A percentile compares a stretch with the other conserved stretches of the same genome.
These are phyloP conservation scores for Sitobion miscanthi DNA, from an alignment of 1,140 invertebrate species.

Conservation along the genomic window DNA sequence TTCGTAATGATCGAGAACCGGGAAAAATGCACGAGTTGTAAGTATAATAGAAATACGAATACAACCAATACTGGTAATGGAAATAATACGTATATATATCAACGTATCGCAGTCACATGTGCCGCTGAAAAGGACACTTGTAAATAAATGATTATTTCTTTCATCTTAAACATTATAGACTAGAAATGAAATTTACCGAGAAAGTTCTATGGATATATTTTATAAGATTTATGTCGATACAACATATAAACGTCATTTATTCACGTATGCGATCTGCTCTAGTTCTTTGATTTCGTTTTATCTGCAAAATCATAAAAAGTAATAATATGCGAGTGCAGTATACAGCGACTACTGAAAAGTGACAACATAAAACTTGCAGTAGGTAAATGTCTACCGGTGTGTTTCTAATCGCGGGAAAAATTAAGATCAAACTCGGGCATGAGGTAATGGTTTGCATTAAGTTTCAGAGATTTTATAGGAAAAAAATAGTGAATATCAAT, in stretches of 20 bases:
- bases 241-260: neutral
- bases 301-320: neutral
- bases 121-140: neutral
- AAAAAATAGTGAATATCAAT: neutral
- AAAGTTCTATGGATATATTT: neutral
- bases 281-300: neutral
- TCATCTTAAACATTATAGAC: neutral
- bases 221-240: neutral
- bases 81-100: neutral
- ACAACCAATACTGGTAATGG: neutral
- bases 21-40: neutral
- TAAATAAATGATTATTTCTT: neutral
- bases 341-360: neutral
- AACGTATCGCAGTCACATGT: neutral
- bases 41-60: neutral
- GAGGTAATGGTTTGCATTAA: too few species aligned
- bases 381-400: neutral
- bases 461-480: too few species aligned
- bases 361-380: neutral
- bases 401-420: neutral
- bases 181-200: neutral
- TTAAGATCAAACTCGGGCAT: too few species aligned
- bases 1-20: neutral
- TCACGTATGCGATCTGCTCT: neutral
- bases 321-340: neutral